phyloP scores from a whole-genome alignment of 2,113 vertebrate genomes.

The Uria lomvia region DNA sequence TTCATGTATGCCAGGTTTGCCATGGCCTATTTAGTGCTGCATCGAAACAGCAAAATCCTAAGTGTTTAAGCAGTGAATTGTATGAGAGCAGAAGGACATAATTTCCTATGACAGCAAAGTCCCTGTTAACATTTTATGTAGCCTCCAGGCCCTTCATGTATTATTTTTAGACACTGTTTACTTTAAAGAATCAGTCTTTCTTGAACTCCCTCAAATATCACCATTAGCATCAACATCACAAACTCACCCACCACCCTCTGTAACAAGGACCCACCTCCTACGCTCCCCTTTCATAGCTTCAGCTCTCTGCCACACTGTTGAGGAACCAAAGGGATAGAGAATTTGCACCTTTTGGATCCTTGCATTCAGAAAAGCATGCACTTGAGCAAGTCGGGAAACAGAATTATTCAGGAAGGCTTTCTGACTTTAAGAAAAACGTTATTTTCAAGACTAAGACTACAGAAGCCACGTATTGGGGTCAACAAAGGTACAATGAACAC shows the following conservation, averaged over 20 bases:
- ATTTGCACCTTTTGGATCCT: neutral
- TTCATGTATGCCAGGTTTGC: neutral
- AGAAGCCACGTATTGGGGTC: neutral
- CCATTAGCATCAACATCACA: neutral
- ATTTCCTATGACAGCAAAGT: neutral
- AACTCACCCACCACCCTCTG: neutral
- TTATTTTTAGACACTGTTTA: neutral
- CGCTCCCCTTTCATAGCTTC: neutral
- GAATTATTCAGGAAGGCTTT: neutral
- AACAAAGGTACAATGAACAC: neutral
- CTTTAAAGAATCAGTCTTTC: neutral
- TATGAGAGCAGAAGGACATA: neutral
- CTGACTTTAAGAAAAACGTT: neutral
- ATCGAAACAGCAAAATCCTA: neutral
- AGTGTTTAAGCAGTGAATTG: neutral
- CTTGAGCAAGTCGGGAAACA: neutral
- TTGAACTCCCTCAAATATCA: neutral
- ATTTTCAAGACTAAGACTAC: neutral
- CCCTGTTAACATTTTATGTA: neutral
- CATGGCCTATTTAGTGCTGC: neutral
- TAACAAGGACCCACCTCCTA: neutral
- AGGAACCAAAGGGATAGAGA: neutral
- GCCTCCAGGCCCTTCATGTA: neutral
- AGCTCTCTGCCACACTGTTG: neutral
- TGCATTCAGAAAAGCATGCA: neutral